Evolutionary conservation across 2,113 vertebrate species (phyloP), one percentile per base, ranked within the genome.

Genomic region (Pardalotus punctatus): DNA sequence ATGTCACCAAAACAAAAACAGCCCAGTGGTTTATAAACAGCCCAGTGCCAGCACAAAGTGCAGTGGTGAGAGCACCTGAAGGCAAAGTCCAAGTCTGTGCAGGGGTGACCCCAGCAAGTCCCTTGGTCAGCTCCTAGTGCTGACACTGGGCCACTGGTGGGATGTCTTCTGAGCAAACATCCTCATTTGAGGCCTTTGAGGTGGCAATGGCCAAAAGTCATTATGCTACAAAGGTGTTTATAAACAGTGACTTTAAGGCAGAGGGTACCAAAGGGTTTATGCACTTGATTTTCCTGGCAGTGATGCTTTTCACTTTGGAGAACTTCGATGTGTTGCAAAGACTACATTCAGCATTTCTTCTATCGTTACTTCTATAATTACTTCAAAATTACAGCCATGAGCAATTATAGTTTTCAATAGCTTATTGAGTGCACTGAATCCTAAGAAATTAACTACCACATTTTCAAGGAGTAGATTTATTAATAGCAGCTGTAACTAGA

Each of bases 401-500:
- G 77, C 93, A 86, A 89, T 94, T 92, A 79, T 1, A 51, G 42
- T 86, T 89, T 95, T 71, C 74, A 82, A 60, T 58, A 79, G 93
- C 86, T 77, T 58, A 62, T 65, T 70, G 93, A 91, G 72, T 17
- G 35, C 47, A 12, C 76, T 83, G 89, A 91, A 89, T 88, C 94
- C 74, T 45, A 61, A 90, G 88, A 81, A 88, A 91, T 94, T 65
- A 88, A 86, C 61, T 48, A 62, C 70, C 38, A 33, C 42, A 42
- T 96, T 83, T 94, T 77, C 88, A 93, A 93, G 94, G 70, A 91
- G 69, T 3, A 35, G 62, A 21, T 81, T 87, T 96, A 94, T 94
- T 94, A 94, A 94, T 89, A 96, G 87, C 70, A 85, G 77, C 95
- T 94, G 73, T 69, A 93, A 86, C 84, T 87, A 82, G 66, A 95